phyloP scores from a whole-genome alignment of 2,888 invertebrate species.

The Chrysolina americana region DNA sequence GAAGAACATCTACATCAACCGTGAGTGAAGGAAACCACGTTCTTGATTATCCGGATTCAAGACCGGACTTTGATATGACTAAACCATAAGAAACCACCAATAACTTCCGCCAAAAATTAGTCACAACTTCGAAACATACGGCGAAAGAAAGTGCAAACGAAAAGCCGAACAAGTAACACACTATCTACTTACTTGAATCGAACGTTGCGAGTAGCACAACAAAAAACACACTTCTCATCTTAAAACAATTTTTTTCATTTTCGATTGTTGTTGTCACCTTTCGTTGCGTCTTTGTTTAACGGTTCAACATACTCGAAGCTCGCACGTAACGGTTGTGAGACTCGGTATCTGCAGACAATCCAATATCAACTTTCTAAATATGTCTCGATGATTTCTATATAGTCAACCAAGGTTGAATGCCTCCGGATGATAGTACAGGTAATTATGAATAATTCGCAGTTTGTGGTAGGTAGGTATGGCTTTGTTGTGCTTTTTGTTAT shows the following conservation, averaged over 20 bases:
- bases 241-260: constrained; percentile 43
- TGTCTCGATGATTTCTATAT: constrained; percentile 48
- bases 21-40: neutral
- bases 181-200: constrained; percentile 39
- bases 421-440: constrained; percentile 37
- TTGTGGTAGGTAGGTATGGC: neutral
- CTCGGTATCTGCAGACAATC: constrained; percentile 40
- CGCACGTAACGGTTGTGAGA: constrained; percentile 34
- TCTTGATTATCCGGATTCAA: neutral
- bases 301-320: constrained; percentile 39
- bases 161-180: neutral
- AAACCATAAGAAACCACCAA: neutral
- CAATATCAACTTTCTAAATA: constrained; percentile 48
- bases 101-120: constrained; percentile 21
- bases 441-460: constrained; percentile 20
- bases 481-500: too few relatives aligned
- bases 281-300: constrained; percentile 35
- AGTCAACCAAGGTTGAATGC: constrained; percentile 48
- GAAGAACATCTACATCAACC: too few relatives aligned
- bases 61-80: neutral
- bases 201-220: constrained; percentile 33
- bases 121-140: constrained; percentile 25
- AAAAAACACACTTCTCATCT: constrained; percentile 41
- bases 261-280: constrained; percentile 31
- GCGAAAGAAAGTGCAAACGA: neutral